Evolutionary conservation across 2,888 invertebrate species (phyloP), one percentile per base, ranked within the genome.

Genomic region (Sepiola atlantica): DNA sequence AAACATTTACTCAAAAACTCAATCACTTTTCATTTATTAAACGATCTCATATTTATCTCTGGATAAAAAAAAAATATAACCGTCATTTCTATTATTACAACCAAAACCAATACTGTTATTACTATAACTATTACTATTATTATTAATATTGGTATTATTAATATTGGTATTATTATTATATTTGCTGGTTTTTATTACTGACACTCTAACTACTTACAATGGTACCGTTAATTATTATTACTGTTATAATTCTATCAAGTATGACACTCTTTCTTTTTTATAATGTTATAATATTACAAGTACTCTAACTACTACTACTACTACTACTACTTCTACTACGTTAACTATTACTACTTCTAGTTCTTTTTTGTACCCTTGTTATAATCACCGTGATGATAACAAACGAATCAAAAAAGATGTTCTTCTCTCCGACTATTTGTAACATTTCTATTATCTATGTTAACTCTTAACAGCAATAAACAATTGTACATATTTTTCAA

Each of bases 381-480:
- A 77, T 77, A n/a, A 77, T 77, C 77, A 16, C 1, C n/a, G 24
- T 77, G 77, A 77, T 77, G n/a, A 77, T 77, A 32, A 8, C 45
- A 45, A 4, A 45, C 45, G 45, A 45, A 77, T 32, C n/a, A 32
- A 77, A 32, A 61, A 20, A 28, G 28, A 61, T 24, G 4, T 10
- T 77, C n/a, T n/a, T n/a, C n/a, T n/a, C n/a, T n/a, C 16, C 77
- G n/a, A 77, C 77, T 77, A 32, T 77, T 32, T 77, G n/a, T 77
- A 77, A n/a, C 77, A 77, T 77, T 77, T 77, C 77, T 77, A 77
- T 77, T 77, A 77, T 77, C 77, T 77, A 77, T 77, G 77, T 77
- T 28, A 92, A 45, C 54, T n/a, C 92, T 91, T 92, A 92, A 45
- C 92, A 92, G 92, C 92, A 92, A 92, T 92, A 92, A 92, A 92